Evolutionary conservation across 2,797 vertebrate genomes (phyloP).

Genomic region (Centroberyx gerrardi): DNA sequence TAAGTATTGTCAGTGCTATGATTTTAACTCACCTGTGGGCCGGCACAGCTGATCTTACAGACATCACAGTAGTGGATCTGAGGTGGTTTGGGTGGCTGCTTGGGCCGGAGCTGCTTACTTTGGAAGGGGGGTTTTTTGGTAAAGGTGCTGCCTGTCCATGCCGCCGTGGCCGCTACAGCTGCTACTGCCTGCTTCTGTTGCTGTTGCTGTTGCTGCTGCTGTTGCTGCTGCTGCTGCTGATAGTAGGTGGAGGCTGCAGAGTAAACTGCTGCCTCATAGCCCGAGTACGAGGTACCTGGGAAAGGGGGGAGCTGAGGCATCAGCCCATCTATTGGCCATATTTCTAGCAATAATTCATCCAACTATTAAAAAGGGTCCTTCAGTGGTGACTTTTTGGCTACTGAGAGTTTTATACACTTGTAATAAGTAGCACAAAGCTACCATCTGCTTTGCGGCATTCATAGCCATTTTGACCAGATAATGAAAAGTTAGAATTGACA

Average conservation of each 20-base stretch:
- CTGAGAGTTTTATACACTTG: no score
- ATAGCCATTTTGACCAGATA: no score
- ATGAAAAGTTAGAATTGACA: no score
- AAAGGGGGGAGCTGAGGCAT: conserved; percentile 25
- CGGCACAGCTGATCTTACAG: conserved; percentile 99
- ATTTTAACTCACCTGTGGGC: conserved; percentile 91
- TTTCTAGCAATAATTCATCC: no score
- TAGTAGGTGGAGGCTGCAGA: conserved; percentile 98
- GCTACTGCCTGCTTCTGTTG: conserved; percentile 92
- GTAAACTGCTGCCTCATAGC: conserved; percentile 98
- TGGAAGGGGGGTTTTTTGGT: conserved; percentile 97
- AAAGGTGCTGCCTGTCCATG: conserved; percentile 95
- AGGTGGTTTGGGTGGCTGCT: conserved; percentile 96
- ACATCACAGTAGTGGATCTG: conserved; percentile 99
- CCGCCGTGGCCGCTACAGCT: conserved; percentile 93
- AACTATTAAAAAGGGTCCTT: no score
- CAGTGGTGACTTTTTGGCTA: no score
- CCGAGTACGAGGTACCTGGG: conserved; percentile 95
- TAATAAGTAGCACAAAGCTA: no score
- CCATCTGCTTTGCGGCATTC: no score
- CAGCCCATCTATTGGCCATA: no score
- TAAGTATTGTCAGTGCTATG: neutral
- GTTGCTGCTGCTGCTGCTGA: conserved; percentile 97
- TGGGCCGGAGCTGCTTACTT: conserved; percentile 95
- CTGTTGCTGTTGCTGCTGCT: conserved; percentile 89